phyloP scores from a whole-genome alignment of 1,140 invertebrate species.

The Hycleus phaleratus region DNA sequence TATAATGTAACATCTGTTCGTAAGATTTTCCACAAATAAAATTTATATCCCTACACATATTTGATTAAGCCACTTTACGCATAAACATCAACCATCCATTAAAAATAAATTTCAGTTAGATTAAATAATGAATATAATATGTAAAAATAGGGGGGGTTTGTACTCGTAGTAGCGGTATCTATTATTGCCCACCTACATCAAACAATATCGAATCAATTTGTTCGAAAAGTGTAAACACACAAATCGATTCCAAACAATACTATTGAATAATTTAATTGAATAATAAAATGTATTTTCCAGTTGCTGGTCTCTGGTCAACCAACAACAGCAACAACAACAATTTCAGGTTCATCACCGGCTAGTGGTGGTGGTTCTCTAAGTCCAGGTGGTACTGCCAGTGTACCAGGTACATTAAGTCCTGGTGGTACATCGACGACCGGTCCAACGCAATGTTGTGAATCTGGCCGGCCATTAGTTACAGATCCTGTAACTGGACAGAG shows the following conservation, averaged over 20 bases:
- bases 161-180: conserved; percentile 2
- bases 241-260: too few relatives aligned
- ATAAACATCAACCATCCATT: conserved; percentile 1
- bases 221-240: too few relatives aligned
- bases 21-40: conserved; percentile 19
- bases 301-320: conserved; percentile 64
- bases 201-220: too few relatives aligned
- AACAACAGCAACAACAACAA: conserved; percentile 50
- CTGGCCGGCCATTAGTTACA: conserved; percentile 85
- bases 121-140: too few relatives aligned
- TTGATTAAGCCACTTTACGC: conserved; percentile 8
- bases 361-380: conserved; percentile 51
- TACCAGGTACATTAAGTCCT: conserved; percentile 61
- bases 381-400: conserved; percentile 51
- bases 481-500: conserved; percentile 93
- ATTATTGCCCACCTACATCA: neutral
- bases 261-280: too few relatives aligned
- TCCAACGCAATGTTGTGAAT: conserved; percentile 77
- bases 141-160: too few relatives aligned
- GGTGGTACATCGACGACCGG: conserved; percentile 56
- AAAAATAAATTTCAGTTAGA: too few relatives aligned
- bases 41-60: conserved; percentile 5
- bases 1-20: conserved; percentile 22
- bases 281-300: conserved; percentile 40
- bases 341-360: conserved; percentile 50